phyloP scores from a whole-genome alignment of 1,140 invertebrate genomes.

The Dendroctonus ponderosae region DNA sequence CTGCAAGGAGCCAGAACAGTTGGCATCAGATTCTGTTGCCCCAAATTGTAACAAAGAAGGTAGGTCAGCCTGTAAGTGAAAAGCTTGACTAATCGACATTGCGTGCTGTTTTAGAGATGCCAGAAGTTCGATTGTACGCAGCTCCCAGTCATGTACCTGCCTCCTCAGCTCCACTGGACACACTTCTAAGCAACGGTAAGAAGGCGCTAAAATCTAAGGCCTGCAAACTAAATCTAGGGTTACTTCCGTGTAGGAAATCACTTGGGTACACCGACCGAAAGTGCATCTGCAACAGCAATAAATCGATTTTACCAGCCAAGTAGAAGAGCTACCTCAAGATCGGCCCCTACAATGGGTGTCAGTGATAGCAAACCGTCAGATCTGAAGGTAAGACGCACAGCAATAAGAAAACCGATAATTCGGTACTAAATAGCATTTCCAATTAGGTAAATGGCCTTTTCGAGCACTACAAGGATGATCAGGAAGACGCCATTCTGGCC shows the following conservation, averaged over 20 bases:
- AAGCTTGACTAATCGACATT: neutral
- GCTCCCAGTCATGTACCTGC: conserved; percentile 47
- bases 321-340: conserved; percentile 44
- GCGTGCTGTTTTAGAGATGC: conserved; percentile 43
- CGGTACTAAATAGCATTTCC: neutral
- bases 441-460: conserved; percentile 71
- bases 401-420: neutral
- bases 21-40: conserved; percentile 55
- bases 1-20: conserved; percentile 67
- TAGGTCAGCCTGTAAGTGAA: conserved; percentile 41
- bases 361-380: conserved; percentile 68
- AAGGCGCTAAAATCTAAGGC: conserved; percentile 9
- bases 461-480: conserved; percentile 83
- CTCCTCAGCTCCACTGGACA: conserved; percentile 41
- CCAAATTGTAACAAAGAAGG: conserved; percentile 63
- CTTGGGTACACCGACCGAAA: conserved; percentile 24
- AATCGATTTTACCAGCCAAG: conserved; percentile 43
- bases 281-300: conserved; percentile 29
- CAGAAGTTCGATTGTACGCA: conserved; percentile 46
- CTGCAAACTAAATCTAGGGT: neutral
- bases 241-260: conserved; percentile 1
- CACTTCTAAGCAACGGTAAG: conserved; percentile 47
- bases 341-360: conserved; percentile 55
- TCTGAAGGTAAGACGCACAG: conserved; percentile 53
- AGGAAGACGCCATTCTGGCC: conserved; percentile 83